Percentiles rank a stretch among this genome's conserved stretches.
Conservation (phyloP, 2,797 vertebrate species). For the Emys orbicularis region DNA sequence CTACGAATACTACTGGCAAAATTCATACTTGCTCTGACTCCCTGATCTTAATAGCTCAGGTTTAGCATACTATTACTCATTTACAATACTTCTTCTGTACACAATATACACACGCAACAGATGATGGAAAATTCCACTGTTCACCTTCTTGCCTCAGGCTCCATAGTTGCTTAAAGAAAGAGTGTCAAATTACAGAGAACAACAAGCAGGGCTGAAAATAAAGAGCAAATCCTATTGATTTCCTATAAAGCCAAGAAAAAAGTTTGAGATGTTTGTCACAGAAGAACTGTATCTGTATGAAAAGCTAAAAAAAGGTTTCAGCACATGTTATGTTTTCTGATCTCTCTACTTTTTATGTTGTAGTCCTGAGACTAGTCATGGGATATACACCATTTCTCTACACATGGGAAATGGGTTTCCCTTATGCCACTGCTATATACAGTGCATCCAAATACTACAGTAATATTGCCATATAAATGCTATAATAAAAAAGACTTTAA, state of each 20-base stretch:
- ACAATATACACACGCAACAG: background rate
- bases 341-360: background rate
- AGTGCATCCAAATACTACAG: background rate
- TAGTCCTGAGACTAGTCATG: background rate
- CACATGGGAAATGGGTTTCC: background rate
- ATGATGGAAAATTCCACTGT: background rate
- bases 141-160: background rate
- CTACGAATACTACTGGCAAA: background rate
- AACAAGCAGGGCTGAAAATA: background rate
- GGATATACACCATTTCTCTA: background rate
- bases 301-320: background rate
- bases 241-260: background rate
- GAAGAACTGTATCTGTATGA: background rate
- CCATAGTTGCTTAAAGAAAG: background rate
- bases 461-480: background rate
- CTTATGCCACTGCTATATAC: background rate
- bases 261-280: background rate
- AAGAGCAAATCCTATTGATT: slow-evolving; percentile 13
- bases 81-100: background rate
- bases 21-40: background rate
- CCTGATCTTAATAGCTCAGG: background rate
- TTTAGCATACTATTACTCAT: background rate
- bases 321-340: background rate
- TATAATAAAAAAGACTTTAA: background rate
- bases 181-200: slow-evolving; percentile 20